Evolutionary conservation across 2,113 vertebrate species (phyloP), one percentile per base, ranked within the genome.

Genomic region (Hippolais icterina): DNA sequence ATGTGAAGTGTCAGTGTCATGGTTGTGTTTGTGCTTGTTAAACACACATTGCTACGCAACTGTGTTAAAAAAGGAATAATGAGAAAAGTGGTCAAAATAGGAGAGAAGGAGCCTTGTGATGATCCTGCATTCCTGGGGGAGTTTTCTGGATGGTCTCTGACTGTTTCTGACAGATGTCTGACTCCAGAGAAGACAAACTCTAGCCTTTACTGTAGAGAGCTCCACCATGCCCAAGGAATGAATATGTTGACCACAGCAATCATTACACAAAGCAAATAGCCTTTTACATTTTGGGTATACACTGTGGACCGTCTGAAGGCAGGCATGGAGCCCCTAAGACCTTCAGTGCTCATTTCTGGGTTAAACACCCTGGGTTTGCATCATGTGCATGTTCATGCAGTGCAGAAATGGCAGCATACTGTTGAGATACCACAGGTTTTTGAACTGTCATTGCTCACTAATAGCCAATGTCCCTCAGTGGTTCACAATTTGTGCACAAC

Each of bases 331-430:
- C 12, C 22, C 68, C 0, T 33, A 23, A 37, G 37, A 12, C 9
- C n/a, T 81, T 8, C 9, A 56, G 5, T 31, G 11, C 8, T 5
- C 6, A 1, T 49, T 59, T 76, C 59, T 83, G 25, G 11, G 17
- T 52, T 76, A 39, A 80, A 46, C 11, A 27, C 13, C 39, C 6
- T 14, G 22, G 8, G 11, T 52, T 85, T 31, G 6, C 14, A 8
- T 29, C 6, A 20, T 2, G 18, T 25, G 6, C n/a, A 6, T 1
- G 2, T 39, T 23, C 18, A 2, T 11, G 25, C 9, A 29, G 0
- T 9, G 20, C 12, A 31, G 61, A 68, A 56, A 28, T 11, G 27
- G 15, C 7, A 42, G 17, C 4, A 25, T 18, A 7, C 12, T 44
- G 9, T 10, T 47, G 39, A 35, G 59, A 29, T 19, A 68, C 11